Percentiles rank a stretch among this genome's conserved stretches.
phyloP scores from a whole-genome alignment of 2,888 invertebrate genomes.

The Branchipolynoe longqiensis region DNA sequence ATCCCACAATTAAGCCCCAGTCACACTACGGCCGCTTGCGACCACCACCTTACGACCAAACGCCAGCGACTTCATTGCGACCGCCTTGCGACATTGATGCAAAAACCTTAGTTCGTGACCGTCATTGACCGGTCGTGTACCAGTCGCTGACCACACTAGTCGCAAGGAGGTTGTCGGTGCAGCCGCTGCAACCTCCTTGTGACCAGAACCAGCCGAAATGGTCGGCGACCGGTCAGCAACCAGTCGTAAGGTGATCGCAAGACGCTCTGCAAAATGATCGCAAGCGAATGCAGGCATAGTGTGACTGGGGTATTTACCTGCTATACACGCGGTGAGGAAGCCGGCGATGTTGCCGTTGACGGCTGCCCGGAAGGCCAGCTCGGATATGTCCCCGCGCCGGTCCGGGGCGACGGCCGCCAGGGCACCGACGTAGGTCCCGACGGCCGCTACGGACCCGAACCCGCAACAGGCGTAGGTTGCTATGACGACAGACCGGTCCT shows the following conservation, averaged over 20 bases:
- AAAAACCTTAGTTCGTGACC: too few species aligned
- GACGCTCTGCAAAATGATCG: too few species aligned
- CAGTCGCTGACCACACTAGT: not conserved
- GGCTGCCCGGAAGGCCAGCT: conserved; percentile 68
- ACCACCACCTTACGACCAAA: too few species aligned
- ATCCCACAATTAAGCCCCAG: not conserved
- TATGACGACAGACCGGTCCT: conserved; percentile 68
- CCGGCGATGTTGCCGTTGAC: conserved; percentile 69
- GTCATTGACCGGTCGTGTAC: not conserved
- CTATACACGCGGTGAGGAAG: conserved; percentile 70
- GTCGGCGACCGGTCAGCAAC: too few species aligned
- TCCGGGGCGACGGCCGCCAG: conserved; percentile 67
- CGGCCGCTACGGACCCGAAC: conserved; percentile 68
- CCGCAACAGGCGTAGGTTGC: conserved; percentile 71
- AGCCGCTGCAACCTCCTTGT: too few species aligned
- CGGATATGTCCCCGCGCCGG: conserved; percentile 67
- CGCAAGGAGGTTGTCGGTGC: too few species aligned
- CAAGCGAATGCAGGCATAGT: too few species aligned
- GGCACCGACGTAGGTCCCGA: conserved; percentile 69
- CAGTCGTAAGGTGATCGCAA: too few species aligned
- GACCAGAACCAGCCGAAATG: too few species aligned
- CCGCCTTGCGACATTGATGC: too few species aligned
- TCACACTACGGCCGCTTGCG: too few species aligned
- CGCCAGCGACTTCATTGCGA: too few species aligned
- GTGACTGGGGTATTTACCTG: conserved; percentile 62